Conservation (phyloP, 2,888 invertebrate genomes). For the Oscheius sp. region DNA sequence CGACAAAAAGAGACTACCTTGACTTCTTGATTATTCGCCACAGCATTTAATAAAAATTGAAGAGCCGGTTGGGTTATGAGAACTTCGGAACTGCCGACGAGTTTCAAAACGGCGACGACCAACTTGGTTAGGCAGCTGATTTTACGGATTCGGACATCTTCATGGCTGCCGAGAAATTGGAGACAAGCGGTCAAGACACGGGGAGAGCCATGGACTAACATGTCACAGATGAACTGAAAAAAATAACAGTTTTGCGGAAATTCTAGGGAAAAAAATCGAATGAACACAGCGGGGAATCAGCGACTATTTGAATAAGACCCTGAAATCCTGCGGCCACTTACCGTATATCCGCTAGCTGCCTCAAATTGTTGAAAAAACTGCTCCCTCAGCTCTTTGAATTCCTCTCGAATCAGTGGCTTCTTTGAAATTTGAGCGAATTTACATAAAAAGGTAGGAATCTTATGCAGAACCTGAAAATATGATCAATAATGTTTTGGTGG, state of each 20-base stretch:
- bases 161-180: neutral
- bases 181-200: constrained; percentile 2
- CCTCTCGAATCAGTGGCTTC: neutral
- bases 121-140: neutral
- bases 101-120: neutral
- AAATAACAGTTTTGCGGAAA: neutral
- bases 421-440: neutral
- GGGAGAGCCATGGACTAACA: constrained; percentile 6
- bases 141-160: neutral
- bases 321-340: no score
- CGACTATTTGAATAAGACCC: no score
- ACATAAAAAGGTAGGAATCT: neutral
- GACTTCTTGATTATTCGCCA: neutral
- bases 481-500: neutral
- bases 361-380: neutral
- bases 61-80: neutral
- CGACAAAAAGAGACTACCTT: neutral
- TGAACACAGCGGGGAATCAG: no score
- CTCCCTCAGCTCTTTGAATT: neutral
- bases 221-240: neutral
- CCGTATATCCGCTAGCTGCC: neutral
- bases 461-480: constrained; percentile 2
- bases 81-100: neutral
- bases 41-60: neutral
- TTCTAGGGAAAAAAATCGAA: no score